Conservation (phyloP, 2,888 invertebrate species). For the Trichopoda pennipes region DNA sequence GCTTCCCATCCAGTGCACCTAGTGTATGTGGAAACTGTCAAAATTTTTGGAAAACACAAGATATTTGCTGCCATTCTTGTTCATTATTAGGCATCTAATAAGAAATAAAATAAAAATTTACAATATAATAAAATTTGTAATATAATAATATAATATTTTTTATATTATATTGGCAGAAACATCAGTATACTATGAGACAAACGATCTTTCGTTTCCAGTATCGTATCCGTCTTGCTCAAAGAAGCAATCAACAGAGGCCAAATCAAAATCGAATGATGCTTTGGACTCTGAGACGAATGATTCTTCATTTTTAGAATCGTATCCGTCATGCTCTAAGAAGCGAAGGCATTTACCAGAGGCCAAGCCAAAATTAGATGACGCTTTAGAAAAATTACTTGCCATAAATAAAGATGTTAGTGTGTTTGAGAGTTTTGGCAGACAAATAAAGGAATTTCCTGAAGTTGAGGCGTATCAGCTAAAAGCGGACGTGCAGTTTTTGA, state of each 20-base stretch:
- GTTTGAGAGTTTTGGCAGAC: no score
- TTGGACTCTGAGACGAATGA: slow-evolving; percentile 20
- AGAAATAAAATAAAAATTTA: slow-evolving; percentile 3
- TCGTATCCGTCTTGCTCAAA: background rate
- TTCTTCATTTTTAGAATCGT: slow-evolving; percentile 20
- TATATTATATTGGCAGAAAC: slow-evolving; percentile 6
- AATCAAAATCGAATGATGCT: slow-evolving; percentile 20
- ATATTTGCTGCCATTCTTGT: slow-evolving; percentile 9
- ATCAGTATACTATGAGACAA: background rate
- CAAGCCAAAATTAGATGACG: no score
- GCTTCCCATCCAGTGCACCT: slow-evolving; percentile 48
- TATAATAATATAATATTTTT: background rate
- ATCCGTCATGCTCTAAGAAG: background rate
- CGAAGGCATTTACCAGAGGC: slow-evolving; percentile 8
- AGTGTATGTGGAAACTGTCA: slow-evolving; percentile 38
- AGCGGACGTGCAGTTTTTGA: background rate
- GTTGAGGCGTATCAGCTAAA: slow-evolving; percentile 2
- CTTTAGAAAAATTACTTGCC: no score
- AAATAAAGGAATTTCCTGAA: slow-evolving; percentile 48
- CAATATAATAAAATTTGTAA: background rate
- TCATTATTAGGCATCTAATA: slow-evolving; percentile 21
- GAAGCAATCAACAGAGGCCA: slow-evolving; percentile 4
- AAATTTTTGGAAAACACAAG: slow-evolving; percentile 1
- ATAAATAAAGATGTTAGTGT: no score
- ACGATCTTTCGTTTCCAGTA: background rate